A percentile compares a stretch with the other conserved stretches of the same genome.
These are phyloP conservation scores for Heliconius nattereri DNA, from an alignment of 1,140 invertebrate species.

Conservation along the genomic window DNA sequence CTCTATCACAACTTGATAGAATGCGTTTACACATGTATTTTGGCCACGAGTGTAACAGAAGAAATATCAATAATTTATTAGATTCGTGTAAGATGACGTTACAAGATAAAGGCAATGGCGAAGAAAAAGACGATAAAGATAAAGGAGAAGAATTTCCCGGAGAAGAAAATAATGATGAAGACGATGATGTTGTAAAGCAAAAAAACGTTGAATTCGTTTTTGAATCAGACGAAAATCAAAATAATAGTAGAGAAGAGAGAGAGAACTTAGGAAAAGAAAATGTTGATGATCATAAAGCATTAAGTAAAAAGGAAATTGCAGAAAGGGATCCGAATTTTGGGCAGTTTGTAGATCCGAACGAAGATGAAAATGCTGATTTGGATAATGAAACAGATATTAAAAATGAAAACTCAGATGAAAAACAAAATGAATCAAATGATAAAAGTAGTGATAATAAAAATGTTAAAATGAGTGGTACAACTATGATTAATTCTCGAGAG, in stretches of 20 bases:
- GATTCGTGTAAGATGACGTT: constrained; percentile 52
- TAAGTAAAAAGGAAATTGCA: neutral
- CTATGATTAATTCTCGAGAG: neutral
- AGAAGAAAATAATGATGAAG: neutral
- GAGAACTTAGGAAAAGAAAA: neutral
- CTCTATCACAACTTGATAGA: constrained; percentile 60
- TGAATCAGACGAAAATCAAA: too few relatives aligned
- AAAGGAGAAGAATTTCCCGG: neutral
- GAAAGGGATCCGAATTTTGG: neutral
- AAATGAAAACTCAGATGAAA: neutral
- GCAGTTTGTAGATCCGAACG: neutral
- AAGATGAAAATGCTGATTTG: neutral
- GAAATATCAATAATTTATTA: constrained; percentile 52
- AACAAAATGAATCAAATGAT: neutral
- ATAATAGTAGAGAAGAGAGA: neutral
- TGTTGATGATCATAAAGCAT: neutral
- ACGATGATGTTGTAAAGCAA: neutral
- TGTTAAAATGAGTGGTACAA: neutral
- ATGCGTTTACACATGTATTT: constrained; percentile 55
- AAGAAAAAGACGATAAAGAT: neutral
- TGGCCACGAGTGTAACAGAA: constrained; percentile 62
- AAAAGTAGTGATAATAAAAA: neutral
- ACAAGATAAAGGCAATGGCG: constrained; percentile 7
- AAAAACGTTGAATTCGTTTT: neutral
- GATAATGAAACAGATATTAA: neutral